A percentile compares a stretch with the other conserved stretches of the same genome.
phyloP scores from a whole-genome alignment of 53 echinoderm and acorn worm genomes.

The Astropecten irregularis region DNA sequence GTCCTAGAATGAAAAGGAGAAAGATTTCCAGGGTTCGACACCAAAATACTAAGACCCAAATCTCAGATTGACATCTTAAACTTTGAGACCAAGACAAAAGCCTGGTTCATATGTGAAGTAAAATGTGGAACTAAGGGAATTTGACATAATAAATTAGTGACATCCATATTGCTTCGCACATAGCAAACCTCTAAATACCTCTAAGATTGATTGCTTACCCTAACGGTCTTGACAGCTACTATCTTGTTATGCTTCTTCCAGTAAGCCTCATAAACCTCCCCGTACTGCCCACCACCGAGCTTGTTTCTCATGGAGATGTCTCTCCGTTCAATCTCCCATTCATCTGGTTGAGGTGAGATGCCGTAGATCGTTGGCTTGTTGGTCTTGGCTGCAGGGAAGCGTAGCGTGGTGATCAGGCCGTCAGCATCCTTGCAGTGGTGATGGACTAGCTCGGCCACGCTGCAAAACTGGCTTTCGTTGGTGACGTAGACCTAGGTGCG shows the following conservation, averaged over 20 bases:
- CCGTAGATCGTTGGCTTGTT: slow-evolving; percentile 98
- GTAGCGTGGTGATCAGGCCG: slow-evolving; percentile 93
- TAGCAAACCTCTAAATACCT: background rate
- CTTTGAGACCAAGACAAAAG: too few relatives aligned
- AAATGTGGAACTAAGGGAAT: too few relatives aligned
- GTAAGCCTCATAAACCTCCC: slow-evolving; percentile 95
- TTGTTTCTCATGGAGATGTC: slow-evolving; percentile 99
- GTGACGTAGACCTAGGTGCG: slow-evolving; percentile 83
- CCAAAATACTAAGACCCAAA: too few relatives aligned
- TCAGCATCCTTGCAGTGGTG: slow-evolving; percentile 94
- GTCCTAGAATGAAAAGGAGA: too few relatives aligned
- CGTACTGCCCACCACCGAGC: slow-evolving; percentile 97
- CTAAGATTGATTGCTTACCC: slow-evolving; percentile 64
- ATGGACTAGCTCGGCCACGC: slow-evolving; percentile 89
- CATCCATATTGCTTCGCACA: background rate
- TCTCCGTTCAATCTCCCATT: slow-evolving; percentile 97
- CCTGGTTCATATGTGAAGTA: too few relatives aligned
- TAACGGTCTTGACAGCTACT: slow-evolving; percentile 94
- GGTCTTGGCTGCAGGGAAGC: slow-evolving; percentile 94
- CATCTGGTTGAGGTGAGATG: slow-evolving; percentile 88
- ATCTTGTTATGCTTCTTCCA: slow-evolving; percentile 97
- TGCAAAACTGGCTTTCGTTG: slow-evolving; percentile 84
- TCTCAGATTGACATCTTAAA: too few relatives aligned
- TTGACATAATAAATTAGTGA: too few relatives aligned
- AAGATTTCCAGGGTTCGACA: too few relatives aligned